Evolutionary conservation across 1,140 invertebrate genomes (phyloP), one percentile per base, ranked within the genome.

Genomic region (Drosophila rufa): DNA sequence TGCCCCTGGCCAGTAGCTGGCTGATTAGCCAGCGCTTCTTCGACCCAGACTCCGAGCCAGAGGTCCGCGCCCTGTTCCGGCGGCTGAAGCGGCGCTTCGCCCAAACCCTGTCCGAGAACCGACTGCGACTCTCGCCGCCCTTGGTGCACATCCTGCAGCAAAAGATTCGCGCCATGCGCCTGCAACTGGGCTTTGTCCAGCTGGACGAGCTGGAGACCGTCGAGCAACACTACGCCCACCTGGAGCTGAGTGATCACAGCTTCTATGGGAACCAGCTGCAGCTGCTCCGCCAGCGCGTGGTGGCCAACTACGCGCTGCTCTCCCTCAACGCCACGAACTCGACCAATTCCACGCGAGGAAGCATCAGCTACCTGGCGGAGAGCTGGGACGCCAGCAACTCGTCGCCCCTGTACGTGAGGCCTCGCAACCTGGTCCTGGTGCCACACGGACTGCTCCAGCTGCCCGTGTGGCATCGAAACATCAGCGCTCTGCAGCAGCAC

Each of bases 261-360:
- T 92, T 92, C 40, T 92, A 92, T 55, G 89, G 47, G 4, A 92
- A 92, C 66, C 91, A 92, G 27, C 33, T 92, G 51, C 59, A 76
- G 7, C 7, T 92, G 55, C 43, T 92, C 19, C 75, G 91, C 0
- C 59, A 80, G 7, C 80, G 73, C 1, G 91, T 91, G 1, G 84
- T 84, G 42, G 79, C 62, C 46, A 91, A 64, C 33, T 80, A 91
- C 45, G 51, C 78, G 3, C 56, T 89, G 65, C 58, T 92, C 8
- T 30, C 22, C 17, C 9, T 42, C 8, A 45, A 46, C 62, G 11
- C 33, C 42, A 19, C 15, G 9, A 40, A 40, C 59, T 7, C 25
- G 19, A 19, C 15, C 6, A 66, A 73, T 62, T 43, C 50, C 2
- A 45, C 67, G 38, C n/a, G 27, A 0, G 66, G 62, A 11, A 75